These are phyloP conservation scores for Aphelocoma californica DNA, from an alignment of 2,797 vertebrate genomes.

Conservation along the genomic window DNA sequence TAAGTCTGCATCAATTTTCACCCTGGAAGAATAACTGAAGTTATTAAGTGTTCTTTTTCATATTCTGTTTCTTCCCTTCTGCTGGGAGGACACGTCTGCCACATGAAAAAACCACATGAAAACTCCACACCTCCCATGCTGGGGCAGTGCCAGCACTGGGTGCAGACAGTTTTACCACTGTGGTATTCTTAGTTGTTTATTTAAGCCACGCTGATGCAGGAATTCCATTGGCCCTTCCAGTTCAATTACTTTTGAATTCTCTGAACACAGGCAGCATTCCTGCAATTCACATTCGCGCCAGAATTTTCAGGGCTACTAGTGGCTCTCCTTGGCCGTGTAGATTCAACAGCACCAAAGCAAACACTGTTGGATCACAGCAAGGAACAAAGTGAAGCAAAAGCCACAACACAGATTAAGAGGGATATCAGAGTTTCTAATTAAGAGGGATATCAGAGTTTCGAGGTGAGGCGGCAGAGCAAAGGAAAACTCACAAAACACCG, in stretches of 20 bases:
- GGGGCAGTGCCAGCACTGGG: not conserved
- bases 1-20: not conserved
- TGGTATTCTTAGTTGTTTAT: slow-evolving; percentile 24
- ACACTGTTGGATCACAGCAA: not conserved
- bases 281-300: not conserved
- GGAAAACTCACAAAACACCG: not conserved
- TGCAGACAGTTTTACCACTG: not conserved
- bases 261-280: not conserved
- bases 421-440: not conserved
- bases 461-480: not conserved
- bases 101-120: not conserved
- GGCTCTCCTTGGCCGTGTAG: not conserved
- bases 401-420: not conserved
- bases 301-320: not conserved
- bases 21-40: not conserved
- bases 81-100: not conserved
- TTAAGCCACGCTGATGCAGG: not conserved
- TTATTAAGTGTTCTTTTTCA: not conserved
- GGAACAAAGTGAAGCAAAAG: not conserved
- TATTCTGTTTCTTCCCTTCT: not conserved
- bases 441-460: not conserved
- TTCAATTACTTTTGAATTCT: slow-evolving; percentile 32
- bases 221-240: slow-evolving; percentile 49
- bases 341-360: not conserved
- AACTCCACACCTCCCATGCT: not conserved